A percentile compares a stretch with the other conserved stretches of the same genome.
Conservation (phyloP, 2,113 vertebrate species). For the Danionella cerebrum region DNA sequence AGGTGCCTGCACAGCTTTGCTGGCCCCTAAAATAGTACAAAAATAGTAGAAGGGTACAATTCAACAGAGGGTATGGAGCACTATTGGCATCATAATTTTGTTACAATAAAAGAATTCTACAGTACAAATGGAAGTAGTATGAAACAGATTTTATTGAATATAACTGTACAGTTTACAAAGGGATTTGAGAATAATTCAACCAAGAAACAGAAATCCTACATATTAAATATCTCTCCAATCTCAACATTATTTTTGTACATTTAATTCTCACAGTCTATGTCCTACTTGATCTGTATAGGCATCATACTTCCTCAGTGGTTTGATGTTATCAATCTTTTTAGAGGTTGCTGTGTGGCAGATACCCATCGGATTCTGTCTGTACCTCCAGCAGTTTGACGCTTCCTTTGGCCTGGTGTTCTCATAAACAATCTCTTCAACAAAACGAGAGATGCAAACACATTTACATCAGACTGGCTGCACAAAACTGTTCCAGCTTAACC, state of each 20-base stretch:
- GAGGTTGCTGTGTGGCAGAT: background rate
- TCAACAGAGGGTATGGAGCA: too few species aligned
- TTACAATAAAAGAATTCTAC: too few species aligned
- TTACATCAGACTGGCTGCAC: too few species aligned
- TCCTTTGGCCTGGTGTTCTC: background rate
- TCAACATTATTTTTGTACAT: background rate
- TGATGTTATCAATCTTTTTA: constrained; percentile 6
- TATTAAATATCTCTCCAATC: too few species aligned
- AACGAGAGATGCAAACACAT: too few species aligned
- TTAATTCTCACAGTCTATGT: background rate
- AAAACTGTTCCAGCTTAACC: background rate
- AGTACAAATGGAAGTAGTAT: too few species aligned
- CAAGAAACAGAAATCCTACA: background rate
- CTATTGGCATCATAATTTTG: too few species aligned
- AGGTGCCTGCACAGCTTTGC: too few species aligned
- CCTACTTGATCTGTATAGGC: background rate
- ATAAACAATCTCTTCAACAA: background rate
- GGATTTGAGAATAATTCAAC: background rate
- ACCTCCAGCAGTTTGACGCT: background rate
- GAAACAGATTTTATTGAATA: background rate
- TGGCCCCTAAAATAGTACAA: too few species aligned
- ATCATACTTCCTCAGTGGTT: constrained; percentile 7
- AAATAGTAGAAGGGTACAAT: too few species aligned
- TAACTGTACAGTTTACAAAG: background rate
- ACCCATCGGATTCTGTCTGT: background rate